Base-by-base conservation (phyloP, 2,888 invertebrate genomes). In the Dolichomitus sp. region DNA sequence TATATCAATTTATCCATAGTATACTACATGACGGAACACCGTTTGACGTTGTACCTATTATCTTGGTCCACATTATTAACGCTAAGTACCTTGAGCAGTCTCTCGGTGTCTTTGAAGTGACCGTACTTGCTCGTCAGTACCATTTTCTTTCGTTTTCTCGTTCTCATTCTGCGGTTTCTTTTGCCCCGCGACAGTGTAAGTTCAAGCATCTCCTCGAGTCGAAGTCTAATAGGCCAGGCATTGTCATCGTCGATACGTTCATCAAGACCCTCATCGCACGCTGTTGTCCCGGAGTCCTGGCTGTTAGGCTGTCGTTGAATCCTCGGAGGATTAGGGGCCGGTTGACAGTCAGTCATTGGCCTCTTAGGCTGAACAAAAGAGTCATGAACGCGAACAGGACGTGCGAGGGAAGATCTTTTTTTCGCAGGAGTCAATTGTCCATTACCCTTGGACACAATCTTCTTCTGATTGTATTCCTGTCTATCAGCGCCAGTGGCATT, bases 31-130 rank as follows among this genome's bases (percentile, higher is more conserved):
- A 93, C 88, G 80, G 91, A 91, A 89, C 93, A 93, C 84, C 92
- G 91, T 88, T 91, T 90, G 84, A 91, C 90, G 87, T 91, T 92
- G 90, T 93, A 92, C 89, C 91, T 90, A 90, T 89, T 89, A 88
- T 92, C 90, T 93, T 93, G 93, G 93, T 93, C 93, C 92, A 92
- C 92, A 88, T 92, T 92, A 86, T 93, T 93, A 77, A 92, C 90
- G 90, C 91, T 92, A 88, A 93, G 89, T 86, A 93, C 93, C 85
- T 92, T 92, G 84, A 93, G 92, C 80, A 93, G 89, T 74, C 91
- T 91, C 86, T 93, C 93, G 80, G 93, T 93, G 86, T 93, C 93
- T 74, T 92, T 92, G 86, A 90, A 92, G 61, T 86, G 83, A 72
- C 88, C 88, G 76, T 90, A 87, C 42, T 86, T 91, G 61, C 84